Evolutionary conservation across 2,888 invertebrate genomes (phyloP), one percentile per base, ranked within the genome.

Genomic region (Acanthopleura granulata): DNA sequence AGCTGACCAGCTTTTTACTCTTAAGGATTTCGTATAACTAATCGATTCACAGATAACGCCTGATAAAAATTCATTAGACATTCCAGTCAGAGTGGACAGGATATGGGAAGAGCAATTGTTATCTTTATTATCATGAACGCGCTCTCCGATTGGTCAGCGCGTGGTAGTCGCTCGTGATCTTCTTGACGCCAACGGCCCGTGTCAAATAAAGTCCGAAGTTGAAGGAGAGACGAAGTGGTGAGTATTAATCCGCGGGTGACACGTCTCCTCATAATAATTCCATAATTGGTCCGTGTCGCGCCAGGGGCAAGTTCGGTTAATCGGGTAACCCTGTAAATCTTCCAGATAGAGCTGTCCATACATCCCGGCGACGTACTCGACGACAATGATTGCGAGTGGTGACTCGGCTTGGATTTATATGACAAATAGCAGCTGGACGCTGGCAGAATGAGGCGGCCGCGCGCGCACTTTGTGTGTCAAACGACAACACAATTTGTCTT

Each of bases 221-320:
- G 18, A 4, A n/a, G 57, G 57, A 57, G 18, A 57, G 57, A 57
- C 57, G 22, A 22, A 57, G 57, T 6, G 57, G 57, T 22, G 57
- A 9, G 57, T 57, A n/a, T 22, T 57, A 57, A 57, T 57, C 57
- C 57, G 57, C 57, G 6, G 22, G 18, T 57, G 57, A 57, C 57
- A 57, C 57, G 18, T 22, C 18, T 18, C 3, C 57, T 57, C 57
- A 57, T 57, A 57, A 57, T 57, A 57, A 57, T 57, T 57, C 57
- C 57, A 57, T 57, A 57, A 57, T 57, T 57, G 57, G 57, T 57
- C 57, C 57, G 57, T 57, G 57, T 57, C 57, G 57, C 57, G 57
- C 57, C 57, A 12, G 57, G 18, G 18, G 3, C 6, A 57, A 57
- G 57, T 57, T 57, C 57, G 22, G 57, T 57, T 57, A n/a, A 57